Conservation (phyloP, 2,797 vertebrate species). For the Propithecus deckenii region DNA sequence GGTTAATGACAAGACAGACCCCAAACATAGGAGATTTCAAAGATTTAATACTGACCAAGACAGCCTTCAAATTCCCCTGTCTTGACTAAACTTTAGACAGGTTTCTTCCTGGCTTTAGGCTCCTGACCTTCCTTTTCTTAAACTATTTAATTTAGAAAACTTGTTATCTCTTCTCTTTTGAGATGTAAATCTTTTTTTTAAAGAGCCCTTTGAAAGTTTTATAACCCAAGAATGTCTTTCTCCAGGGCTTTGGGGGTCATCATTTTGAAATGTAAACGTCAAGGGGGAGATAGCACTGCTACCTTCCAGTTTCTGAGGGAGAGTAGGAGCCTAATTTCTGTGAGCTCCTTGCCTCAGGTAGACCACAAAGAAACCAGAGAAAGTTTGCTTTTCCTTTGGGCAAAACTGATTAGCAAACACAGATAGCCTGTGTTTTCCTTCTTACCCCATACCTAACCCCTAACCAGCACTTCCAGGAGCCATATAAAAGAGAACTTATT, state of each 20-base stretch:
- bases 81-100: not conserved
- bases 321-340: not conserved
- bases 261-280: not conserved
- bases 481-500: not conserved
- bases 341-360: not conserved
- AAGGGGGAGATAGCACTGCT: not conserved
- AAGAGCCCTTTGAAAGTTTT: not conserved
- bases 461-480: not conserved
- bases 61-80: not conserved
- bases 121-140: not conserved
- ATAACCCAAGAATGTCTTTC: not conserved
- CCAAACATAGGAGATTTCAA: not conserved
- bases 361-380: not conserved
- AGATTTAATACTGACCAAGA: not conserved
- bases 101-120: not conserved
- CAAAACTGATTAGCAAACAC: not conserved
- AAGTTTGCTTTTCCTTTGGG: not conserved
- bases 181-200: not conserved
- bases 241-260: not conserved
- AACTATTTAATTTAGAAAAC: not conserved
- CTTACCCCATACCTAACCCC: not conserved
- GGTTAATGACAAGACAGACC: not conserved
- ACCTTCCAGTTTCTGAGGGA: not conserved
- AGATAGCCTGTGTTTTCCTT: not conserved
- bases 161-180: not conserved